Evolutionary conservation across 1,140 invertebrate genomes (phyloP), one percentile per base, ranked within the genome.

Genomic region (Philopotamus ludificatus): DNA sequence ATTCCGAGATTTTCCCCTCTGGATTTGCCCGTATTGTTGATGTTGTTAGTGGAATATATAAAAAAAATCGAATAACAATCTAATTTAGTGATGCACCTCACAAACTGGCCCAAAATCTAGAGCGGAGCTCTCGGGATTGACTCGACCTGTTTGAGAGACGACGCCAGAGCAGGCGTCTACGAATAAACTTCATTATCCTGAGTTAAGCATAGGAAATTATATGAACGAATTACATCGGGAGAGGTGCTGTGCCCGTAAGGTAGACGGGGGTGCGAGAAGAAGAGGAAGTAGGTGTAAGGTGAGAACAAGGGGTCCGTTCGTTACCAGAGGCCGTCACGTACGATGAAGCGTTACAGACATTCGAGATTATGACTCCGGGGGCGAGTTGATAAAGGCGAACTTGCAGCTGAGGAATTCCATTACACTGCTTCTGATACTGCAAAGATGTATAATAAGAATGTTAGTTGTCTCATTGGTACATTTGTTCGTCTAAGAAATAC

Each of bases 141-240:
- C n/a, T n/a, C n/a, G n/a, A n/a, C n/a, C n/a, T 34, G 28, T 34
- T 12, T 4, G 28, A 34, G 34, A 23, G 47, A 60, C 22, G 53
- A 54, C 34, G 65, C 20, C 28, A 20, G 39, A 49, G 50, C 42
- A 20, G 76, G 75, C 76, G 75, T 72, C 74, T 71, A 73, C 73
- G 75, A 77, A 79, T 79, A 79, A 79, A 78, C 76, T 79, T 79
- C 75, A 79, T 79, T 77, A 77, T 73, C 68, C 68, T 71, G 73
- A 76, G 74, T 77, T 77, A 77, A 78, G 74, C 74, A 77, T 76
- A 72, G 74, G 71, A 75, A 76, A 78, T 79, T 78, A 79, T 78
- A 78, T 74, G 74, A 72, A 75, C 73, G 73, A 76, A 78, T 78
- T 79, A 77, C 78, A 73, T 60, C 39, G n/a, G 16, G 21, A 10